A percentile compares a stretch with the other conserved stretches of the same genome.
These are phyloP conservation scores for Drosophila elegans DNA, from an alignment of 1,140 invertebrate species.

Conservation along the genomic window DNA sequence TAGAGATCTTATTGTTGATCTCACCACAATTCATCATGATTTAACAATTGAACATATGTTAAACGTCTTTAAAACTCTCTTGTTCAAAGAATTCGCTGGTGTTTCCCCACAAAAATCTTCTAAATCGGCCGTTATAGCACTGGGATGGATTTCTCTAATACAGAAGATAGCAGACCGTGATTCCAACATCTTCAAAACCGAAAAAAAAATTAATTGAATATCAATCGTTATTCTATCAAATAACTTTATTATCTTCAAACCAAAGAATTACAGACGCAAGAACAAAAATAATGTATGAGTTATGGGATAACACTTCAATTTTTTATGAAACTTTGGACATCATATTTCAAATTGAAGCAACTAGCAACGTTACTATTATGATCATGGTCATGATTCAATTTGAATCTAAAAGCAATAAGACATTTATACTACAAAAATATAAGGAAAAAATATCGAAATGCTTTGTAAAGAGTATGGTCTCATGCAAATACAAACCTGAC, in stretches of 20 bases:
- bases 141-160: slow-evolving; percentile 6
- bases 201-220: slow-evolving; percentile 70
- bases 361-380: no score
- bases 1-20: slow-evolving; percentile 5
- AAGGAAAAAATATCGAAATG: no score
- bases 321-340: no score
- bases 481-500: no score
- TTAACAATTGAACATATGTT: slow-evolving; percentile 11
- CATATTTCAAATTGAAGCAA: no score
- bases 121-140: slow-evolving; percentile 3
- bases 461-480: no score
- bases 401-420: no score
- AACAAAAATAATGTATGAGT: slow-evolving; percentile 70
- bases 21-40: neutral
- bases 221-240: slow-evolving; percentile 71
- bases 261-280: slow-evolving; percentile 62
- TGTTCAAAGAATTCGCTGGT: slow-evolving; percentile 1
- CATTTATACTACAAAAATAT: no score
- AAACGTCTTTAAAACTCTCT: slow-evolving; percentile 2
- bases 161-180: neutral
- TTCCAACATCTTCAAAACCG: slow-evolving; percentile 47
- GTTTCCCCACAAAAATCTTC: slow-evolving; percentile 2
- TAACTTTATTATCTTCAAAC: slow-evolving; percentile 51
- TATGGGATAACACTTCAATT: no score
- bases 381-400: no score